phyloP scores from a whole-genome alignment of 2,797 vertebrate species.

The Benthosema pterotum region DNA sequence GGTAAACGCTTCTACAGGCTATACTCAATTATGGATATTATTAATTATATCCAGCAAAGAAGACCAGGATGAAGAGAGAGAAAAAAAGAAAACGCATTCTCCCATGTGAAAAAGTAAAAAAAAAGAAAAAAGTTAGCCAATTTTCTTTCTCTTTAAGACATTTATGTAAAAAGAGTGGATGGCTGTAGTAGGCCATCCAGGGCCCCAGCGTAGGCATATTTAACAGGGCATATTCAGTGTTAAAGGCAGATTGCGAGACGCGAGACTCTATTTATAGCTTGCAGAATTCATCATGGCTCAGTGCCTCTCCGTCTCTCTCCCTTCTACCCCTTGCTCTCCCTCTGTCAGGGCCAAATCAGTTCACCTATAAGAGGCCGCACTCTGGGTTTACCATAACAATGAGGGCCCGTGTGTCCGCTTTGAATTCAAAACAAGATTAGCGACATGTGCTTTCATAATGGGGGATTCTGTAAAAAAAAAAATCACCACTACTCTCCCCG shows the following conservation, averaged over 20 bases:
- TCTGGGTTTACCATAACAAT: neutral
- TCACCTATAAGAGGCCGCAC: slow-evolving; percentile 52
- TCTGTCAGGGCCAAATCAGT: slow-evolving; percentile 52
- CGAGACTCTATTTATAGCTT: slow-evolving; percentile 71
- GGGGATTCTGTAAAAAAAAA: slow-evolving; percentile 19
- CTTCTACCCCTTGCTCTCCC: slow-evolving; percentile 33
- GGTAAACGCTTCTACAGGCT: slow-evolving; percentile 59
- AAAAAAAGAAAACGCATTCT: slow-evolving; percentile 40
- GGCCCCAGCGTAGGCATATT: slow-evolving; percentile 55
- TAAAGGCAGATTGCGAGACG: slow-evolving; percentile 68
- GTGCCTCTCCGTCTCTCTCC: slow-evolving; percentile 5
- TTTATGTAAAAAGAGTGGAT: slow-evolving; percentile 28
- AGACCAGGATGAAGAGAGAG: slow-evolving; percentile 30
- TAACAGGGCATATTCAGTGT: slow-evolving; percentile 66
- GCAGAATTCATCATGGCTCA: slow-evolving; percentile 63
- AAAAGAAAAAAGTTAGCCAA: too few species aligned
- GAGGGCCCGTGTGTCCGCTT: too few species aligned
- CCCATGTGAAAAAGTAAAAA: slow-evolving; percentile 1
- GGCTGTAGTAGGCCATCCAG: slow-evolving; percentile 36
- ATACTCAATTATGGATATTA: slow-evolving; percentile 75
- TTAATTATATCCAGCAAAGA: slow-evolving; percentile 69
- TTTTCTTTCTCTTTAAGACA: neutral
- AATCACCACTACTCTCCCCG: neutral
- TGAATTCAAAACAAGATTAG: neutral
- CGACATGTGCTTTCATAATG: neutral